These are phyloP conservation scores for Halesus radiatus DNA, from an alignment of 1,140 invertebrate species.

Conservation along the genomic window DNA sequence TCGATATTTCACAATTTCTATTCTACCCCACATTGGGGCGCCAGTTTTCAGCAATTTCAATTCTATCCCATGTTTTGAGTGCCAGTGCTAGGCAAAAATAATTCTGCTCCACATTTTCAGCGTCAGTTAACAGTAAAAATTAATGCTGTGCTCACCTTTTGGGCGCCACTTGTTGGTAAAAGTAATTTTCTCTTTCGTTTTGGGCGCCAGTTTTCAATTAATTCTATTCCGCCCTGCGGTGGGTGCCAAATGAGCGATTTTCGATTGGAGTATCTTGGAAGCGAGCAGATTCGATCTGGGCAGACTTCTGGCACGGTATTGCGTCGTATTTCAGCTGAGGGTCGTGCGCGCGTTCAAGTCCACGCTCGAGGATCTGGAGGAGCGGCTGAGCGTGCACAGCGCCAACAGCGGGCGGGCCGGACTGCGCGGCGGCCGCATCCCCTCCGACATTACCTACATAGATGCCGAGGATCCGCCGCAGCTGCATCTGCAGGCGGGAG, in stretches of 20 bases:
- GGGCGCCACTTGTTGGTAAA: too few relatives aligned
- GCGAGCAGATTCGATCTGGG: too few relatives aligned
- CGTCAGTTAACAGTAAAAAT: too few relatives aligned
- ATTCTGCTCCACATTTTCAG: background rate
- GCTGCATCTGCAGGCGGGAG: slow-evolving; percentile 65
- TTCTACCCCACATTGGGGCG: too few relatives aligned
- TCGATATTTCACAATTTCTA: too few relatives aligned
- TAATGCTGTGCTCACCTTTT: too few relatives aligned
- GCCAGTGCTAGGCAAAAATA: too few relatives aligned
- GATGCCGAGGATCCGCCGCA: slow-evolving; percentile 83
- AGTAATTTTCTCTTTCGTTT: too few relatives aligned
- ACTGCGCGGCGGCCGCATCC: slow-evolving; percentile 83
- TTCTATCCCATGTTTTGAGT: too few relatives aligned
- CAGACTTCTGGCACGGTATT: slow-evolving; percentile 15
- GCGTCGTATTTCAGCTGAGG: slow-evolving; percentile 94
- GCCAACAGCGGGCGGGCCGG: slow-evolving; percentile 88
- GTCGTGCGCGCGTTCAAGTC: slow-evolving; percentile 99
- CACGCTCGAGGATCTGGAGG: slow-evolving; percentile 99
- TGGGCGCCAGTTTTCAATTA: background rate
- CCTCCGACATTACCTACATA: slow-evolving; percentile 92
- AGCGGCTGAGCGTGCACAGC: slow-evolving; percentile 97
- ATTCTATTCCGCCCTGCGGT: background rate
- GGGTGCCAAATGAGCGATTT: slow-evolving; percentile 26
- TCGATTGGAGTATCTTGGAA: too few relatives aligned
- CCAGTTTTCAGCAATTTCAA: too few relatives aligned